Base-by-base conservation (phyloP, 2,888 invertebrate species). In the Perithous albicinctus region DNA sequence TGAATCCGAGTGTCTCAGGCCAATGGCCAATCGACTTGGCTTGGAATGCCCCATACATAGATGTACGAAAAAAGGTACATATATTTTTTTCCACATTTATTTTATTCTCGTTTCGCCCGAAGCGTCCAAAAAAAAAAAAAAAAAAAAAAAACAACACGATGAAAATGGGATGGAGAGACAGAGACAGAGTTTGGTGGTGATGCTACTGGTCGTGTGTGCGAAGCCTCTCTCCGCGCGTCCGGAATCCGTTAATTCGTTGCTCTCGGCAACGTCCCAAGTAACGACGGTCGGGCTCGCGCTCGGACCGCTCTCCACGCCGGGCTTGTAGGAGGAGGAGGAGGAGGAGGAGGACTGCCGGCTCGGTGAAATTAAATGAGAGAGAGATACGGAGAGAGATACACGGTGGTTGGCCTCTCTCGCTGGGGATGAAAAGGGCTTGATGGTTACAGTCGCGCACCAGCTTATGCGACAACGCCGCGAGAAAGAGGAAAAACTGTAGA, bases 161-260 rank as follows among this genome's bases (percentile, higher is more conserved):
- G 29, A 29, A 29, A 29, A 2, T 2, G 32, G 46, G 23, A 63
- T 41, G 29, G 20, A 26, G 5, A 35, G 20, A 29, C n/a, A 20
- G 43, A 73, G 23, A 18, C 29, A 51, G 18, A 23, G 20, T 59
- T 54, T 5, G 63, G n/a, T 20, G 59, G 23, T 41, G 73, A 23
- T 43, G 63, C 51, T 70, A 38, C 56, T 29, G n/a, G 64, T 20
- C 51, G 41, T 67, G 23, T 67, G 23, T 35, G 72, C 38, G 63
- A 59, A 46, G 56, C 15, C 66, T 35, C 59, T 67, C 15, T 67
- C 15, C 46, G 70, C 29, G 63, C 75, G 61, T 80, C 70, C 69
- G 75, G 64, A 66, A 80, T 61, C 70, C 75, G 75, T 80, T 80
- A 76, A 80, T 76, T 80, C 80, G 80, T 70, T 80, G 76, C 70